Base-by-base conservation (phyloP, 2,113 vertebrate species). In the Cyanoliseus patagonus region DNA sequence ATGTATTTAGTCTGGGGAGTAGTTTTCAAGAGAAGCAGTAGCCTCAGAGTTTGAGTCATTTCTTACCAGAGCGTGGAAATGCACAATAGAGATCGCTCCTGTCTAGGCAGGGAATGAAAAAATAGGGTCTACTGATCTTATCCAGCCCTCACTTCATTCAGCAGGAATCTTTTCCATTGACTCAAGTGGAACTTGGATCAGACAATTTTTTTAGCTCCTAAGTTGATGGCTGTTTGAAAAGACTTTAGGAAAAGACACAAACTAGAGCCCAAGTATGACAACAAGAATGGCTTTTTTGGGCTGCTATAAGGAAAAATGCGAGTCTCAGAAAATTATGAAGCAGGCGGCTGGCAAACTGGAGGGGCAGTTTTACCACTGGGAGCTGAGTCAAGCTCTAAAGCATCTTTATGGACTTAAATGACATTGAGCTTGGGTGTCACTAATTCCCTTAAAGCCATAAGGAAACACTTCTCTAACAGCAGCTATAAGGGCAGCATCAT, bases 141-240 rank as follows among this genome's bases (percentile, higher is more conserved):
- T 92, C 86, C 92, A 96, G 80, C 88, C 91, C 75, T 91, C 92
- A 78, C 82, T 93, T 91, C 61, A 95, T 82, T 53, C 92, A 69
- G 73, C 57, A 94, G 85, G 83, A 92, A 93, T 94, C 94, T 92
- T 87, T 95, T 94, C 94, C 95, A 96, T 62, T 91, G 86, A 84
- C 66, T 62, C 25, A 75, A 86, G 69, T 0, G 4, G 88, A 66
- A 84, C 72, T 97, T 95, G 94, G 80, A 95, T 93, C 73, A 88
- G 88, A 51, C 33, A 57, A 52, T 44, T 47, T 94, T 93, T 76
- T 82, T 79, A 92, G 69, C 83, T 93, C 57, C 86, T 74, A 22
- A 62, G 74, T 57, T 47, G 88, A 94, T 86, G 92, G 37, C 80
- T 95, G 68, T 78, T 80, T 96, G 88, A 94, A 88, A 90, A 85